phyloP scores from a whole-genome alignment of 2,113 vertebrate species.

The Trichomycterus rosablanca region DNA sequence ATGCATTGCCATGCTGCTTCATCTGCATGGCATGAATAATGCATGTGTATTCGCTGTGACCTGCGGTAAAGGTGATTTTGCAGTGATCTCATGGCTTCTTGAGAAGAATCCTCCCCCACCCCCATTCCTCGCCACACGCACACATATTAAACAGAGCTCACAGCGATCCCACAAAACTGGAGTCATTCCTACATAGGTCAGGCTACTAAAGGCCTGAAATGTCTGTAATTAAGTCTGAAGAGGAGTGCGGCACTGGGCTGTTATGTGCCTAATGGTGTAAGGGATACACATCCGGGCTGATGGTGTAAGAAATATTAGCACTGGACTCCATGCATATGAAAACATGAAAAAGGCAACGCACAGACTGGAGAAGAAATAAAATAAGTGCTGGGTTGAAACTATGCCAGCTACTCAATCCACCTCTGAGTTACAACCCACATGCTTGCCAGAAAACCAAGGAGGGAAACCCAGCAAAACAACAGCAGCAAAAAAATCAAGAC shows the following conservation, averaged over 20 bases:
- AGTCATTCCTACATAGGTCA: conserved; percentile 36
- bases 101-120: not conserved
- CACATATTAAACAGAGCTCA: conserved; percentile 6
- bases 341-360: too few relatives aligned
- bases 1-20: conserved; percentile 57
- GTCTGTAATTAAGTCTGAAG: conserved; percentile 33
- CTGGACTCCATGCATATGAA: too few relatives aligned
- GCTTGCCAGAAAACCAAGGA: too few relatives aligned
- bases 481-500: too few relatives aligned
- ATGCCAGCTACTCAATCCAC: too few relatives aligned
- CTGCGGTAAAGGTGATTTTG: conserved; percentile 63
- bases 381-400: too few relatives aligned
- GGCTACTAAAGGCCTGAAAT: conserved; percentile 27
- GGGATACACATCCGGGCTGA: too few relatives aligned
- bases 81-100: conserved; percentile 39
- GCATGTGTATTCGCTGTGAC: conserved; percentile 56
- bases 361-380: too few relatives aligned
- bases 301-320: too few relatives aligned
- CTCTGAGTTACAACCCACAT: too few relatives aligned
- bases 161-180: not conserved
- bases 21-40: conserved; percentile 67
- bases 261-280: not conserved
- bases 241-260: not conserved
- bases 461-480: too few relatives aligned
- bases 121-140: conserved; percentile 6